Evolutionary conservation across 2,113 vertebrate species (phyloP), one percentile per base, ranked within the genome.

Genomic region (Varanus komodoensis): DNA sequence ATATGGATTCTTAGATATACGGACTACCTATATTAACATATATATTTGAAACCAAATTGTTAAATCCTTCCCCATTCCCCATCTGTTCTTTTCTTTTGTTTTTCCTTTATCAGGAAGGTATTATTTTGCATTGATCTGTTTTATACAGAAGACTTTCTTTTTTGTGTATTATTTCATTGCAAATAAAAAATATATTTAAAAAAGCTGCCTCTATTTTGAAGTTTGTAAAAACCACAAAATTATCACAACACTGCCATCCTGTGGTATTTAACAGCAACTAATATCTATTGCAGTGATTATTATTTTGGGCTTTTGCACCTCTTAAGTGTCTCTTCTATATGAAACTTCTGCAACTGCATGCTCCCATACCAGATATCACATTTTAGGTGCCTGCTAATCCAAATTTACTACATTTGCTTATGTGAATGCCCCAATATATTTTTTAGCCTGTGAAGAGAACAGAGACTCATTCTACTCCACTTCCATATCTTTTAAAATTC

Each of bases 181-280:
- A 64, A 64, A 21, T 64, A 64, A 64, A 64, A 21, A 64, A 21
- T 2, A 14, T 64, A 4, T 64, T 61, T 61, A 61, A 61, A 61
- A 61, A 64, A 88, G 68, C 71, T 38, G 75, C 44, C 92, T 73
- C 8, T 94, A 87, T 74, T 82, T 80, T 82, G 89, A 95, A 96
- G 96, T 88, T 93, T 89, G 94, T 85, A 44, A 44, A 44, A 44
- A 90, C 67, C 86, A 93, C 88, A 89, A 89, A 92, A 94, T 93
- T 90, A 91, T 89, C 94, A 87, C 96, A 96, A 97, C 92, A 97
- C 93, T 97, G 96, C 97, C 97, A 97, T 97, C 97, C 93, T 96
- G 97, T 97, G 97, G 97, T 95, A 95, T 48, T 89, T 92, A 87
- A 78, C 32, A 94, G 83, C 82, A 92, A 93, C 23, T 86, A 86